Evolutionary conservation across 2,113 vertebrate species (phyloP), one percentile per base, ranked within the genome.

Genomic region (Nesoenas mayeri): DNA sequence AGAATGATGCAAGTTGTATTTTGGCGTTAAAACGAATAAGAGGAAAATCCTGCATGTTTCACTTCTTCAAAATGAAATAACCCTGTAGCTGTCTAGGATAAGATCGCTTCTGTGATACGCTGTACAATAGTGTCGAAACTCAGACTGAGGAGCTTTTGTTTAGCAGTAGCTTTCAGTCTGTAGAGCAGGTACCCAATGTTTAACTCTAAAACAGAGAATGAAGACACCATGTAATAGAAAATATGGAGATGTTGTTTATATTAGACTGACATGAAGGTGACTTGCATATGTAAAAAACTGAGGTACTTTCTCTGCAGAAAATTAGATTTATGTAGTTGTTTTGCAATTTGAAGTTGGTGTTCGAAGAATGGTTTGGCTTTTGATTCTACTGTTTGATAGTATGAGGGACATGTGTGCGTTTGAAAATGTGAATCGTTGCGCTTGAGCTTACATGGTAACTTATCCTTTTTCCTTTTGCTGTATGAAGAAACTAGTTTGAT

Each of bases 191-290:
- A 31, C 54, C 48, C 66, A 54, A 32, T 21, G 6, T 38, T 21
- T 1, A 88, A 60, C 29, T n/a, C n/a, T 60, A 15, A 72, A 62
- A 7, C 12, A 19, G 34, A 38, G 22, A 54, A 44, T 10, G 28
- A 53, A 60, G 19, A 65, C 64, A 67, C 13, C 15, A 19, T 26
- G n/a, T 28, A 42, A 4, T 5, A 57, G 36, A 24, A 67, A 82
- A 54, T 0, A 2, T 14, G 15, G 36, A 2, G 36, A 5, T 1
- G 0, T 10, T 42, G 42, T 36, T 81, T 24, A 0, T 13, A 1
- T 32, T 22, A 51, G 60, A 10, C 24, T 51, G 51, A 20, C 5
- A 2, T 5, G 28, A 29, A 34, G 38, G 25, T 2, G 7, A 34
- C 25, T 61, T 60, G 11, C 7, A 17, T 11, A 0, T 20, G 11